Conservation (phyloP, 2,113 vertebrate species). For the Peromyscus californicus region DNA sequence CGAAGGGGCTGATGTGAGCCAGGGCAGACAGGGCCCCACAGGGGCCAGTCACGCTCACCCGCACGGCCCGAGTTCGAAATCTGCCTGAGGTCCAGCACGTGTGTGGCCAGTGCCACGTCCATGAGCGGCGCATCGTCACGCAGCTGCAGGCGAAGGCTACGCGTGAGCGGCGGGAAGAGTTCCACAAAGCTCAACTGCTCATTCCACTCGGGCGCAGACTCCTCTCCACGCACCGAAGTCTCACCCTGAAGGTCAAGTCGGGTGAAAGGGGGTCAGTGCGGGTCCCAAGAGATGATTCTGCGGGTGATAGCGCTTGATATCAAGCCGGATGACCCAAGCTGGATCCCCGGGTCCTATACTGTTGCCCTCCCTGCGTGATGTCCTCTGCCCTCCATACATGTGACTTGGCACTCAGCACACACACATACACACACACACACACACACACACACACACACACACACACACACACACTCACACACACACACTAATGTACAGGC, state of each 20-base stretch:
- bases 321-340: neutral
- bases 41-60: constrained; percentile 83
- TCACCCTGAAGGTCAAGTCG: constrained; percentile 89
- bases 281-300: neutral
- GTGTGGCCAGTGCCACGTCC: constrained; percentile 93
- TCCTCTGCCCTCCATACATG: neutral
- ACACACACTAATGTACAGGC: neutral
- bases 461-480: too few relatives aligned
- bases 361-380: neutral
- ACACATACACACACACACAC: neutral
- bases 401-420: too few relatives aligned
- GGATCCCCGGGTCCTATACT: neutral
- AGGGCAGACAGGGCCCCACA: accelerated
- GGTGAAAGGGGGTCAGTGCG: neutral
- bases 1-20: neutral
- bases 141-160: constrained; percentile 93
- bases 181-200: constrained; percentile 97
- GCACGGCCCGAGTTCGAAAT: constrained; percentile 94
- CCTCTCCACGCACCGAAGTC: constrained; percentile 90
- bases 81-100: constrained; percentile 94
- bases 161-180: constrained; percentile 95
- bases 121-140: constrained; percentile 93
- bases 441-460: too few relatives aligned
- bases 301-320: too few relatives aligned
- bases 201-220: constrained; percentile 92